Evolutionary conservation across 2,113 vertebrate genomes (phyloP), one percentile per base, ranked within the genome.

Genomic region (Phaethornis superciliosus): DNA sequence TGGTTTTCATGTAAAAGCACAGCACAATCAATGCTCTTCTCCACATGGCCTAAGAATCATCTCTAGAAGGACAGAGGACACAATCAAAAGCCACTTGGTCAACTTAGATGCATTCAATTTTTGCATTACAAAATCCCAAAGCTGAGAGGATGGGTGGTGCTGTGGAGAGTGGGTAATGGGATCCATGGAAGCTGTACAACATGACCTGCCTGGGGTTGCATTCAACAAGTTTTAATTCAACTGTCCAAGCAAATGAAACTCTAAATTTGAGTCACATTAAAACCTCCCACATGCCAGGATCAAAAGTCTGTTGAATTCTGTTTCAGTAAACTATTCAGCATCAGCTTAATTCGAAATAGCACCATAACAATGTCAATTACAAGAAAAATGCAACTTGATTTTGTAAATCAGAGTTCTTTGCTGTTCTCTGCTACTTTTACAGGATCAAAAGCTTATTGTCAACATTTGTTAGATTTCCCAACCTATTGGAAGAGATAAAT

Each of bases 391-490:
- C 77, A 83, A 76, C 46, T 9, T 8, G 23, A 71, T 58, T 90
- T 88, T 92, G 62, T 92, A 92, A 90, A 85, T 69, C 91, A 91
- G 24, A 55, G 26, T 28, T 27, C 89, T 69, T 58, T 69, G 88
- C 79, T 70, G 64, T 62, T 56, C 64, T 60, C 51, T 51, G 46
- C 10, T 68, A 56, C 35, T 85, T 81, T 59, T 42, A 78, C 59
- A 30, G 68, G 47, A 74, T 59, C 83, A 70, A 81, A 77, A 84
- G 86, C 86, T 90, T 35, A 59, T 56, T 90, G 83, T 68, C 72
- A 83, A 55, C 21, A 15, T 93, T 87, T 82, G 79, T 87, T 96
- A 54, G 59, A 72, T 87, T 93, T 90, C 81, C 78, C 75, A 80
- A 84, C 51, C 75, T 60, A 75, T 4, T 81, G 44, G 81, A 90